Percentiles rank a stretch among this genome's conserved stretches.
phyloP scores from a whole-genome alignment of 2,797 vertebrate genomes.

The Eospalax fontanierii region DNA sequence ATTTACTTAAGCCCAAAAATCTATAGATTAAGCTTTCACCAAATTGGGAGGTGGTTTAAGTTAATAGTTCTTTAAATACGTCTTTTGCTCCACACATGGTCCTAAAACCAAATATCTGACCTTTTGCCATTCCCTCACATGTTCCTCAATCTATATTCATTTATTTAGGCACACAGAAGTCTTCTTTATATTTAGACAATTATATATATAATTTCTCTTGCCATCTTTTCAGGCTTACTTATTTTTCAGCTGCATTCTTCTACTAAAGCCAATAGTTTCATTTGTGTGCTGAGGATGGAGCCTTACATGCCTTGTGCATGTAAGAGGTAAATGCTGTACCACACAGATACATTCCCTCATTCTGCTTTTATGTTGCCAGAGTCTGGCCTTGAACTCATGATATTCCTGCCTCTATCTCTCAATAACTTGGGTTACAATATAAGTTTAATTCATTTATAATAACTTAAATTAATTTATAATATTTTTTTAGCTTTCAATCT shows the following conservation, averaged over 20 bases:
- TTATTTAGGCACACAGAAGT: not conserved
- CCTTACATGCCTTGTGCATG: not conserved
- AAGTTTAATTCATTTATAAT: not conserved
- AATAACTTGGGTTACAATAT: not conserved
- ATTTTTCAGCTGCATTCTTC: not conserved
- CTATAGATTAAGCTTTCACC: not conserved
- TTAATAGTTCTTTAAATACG: not conserved
- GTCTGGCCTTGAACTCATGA: not conserved
- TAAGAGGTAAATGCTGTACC: not conserved
- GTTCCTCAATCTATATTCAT: not conserved
- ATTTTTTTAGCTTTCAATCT: not conserved
- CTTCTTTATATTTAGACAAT: conserved; percentile 9
- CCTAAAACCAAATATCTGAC: not conserved
- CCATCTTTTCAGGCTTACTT: not conserved
- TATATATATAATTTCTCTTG: not conserved
- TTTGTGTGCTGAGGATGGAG: not conserved
- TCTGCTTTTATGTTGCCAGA: not conserved
- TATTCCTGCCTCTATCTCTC: too few species aligned
- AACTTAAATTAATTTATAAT: not conserved
- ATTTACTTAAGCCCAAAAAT: not conserved
- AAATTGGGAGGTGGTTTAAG: not conserved
- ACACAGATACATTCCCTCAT: not conserved
- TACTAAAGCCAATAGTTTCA: not conserved
- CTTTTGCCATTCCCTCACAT: not conserved
- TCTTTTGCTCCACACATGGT: not conserved